phyloP scores from a whole-genome alignment of 2,888 invertebrate genomes.

The Kuschelorhynchus macadamiae region DNA sequence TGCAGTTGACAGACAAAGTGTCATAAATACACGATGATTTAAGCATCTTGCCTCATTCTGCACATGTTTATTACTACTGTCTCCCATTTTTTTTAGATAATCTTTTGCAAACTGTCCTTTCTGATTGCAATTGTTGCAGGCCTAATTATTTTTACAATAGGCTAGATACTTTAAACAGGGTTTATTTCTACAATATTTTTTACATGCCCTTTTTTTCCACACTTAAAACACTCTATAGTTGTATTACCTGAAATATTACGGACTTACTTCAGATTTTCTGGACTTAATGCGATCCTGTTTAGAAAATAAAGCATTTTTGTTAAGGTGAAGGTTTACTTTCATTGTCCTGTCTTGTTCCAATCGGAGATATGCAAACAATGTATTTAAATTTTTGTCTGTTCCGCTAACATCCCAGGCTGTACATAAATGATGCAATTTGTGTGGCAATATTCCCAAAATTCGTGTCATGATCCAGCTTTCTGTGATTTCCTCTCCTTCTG shows the following conservation, averaged over 20 bases:
- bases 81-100: neutral
- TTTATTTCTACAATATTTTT: neutral
- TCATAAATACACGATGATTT: neutral
- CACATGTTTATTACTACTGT: neutral
- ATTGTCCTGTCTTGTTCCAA: neutral
- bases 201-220: neutral
- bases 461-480: conserved; percentile 10
- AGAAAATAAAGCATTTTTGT: neutral
- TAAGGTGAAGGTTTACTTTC: neutral
- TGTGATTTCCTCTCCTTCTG: conserved; percentile 18
- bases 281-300: too few species aligned
- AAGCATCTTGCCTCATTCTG: neutral
- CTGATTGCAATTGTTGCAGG: conserved; percentile 5
- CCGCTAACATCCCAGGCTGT: neutral
- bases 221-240: neutral
- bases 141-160: conserved; percentile 4
- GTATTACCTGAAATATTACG: too few species aligned
- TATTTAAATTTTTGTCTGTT: neutral
- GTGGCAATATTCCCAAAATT: neutral
- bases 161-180: conserved; percentile 5
- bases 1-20: neutral
- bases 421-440: neutral
- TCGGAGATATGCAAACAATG: neutral
- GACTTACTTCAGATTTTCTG: too few species aligned
- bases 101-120: conserved; percentile 5